A percentile compares a stretch with the other conserved stretches of the same genome.
phyloP scores from a whole-genome alignment of 1,140 invertebrate species.

The Scylla paramamosain region DNA sequence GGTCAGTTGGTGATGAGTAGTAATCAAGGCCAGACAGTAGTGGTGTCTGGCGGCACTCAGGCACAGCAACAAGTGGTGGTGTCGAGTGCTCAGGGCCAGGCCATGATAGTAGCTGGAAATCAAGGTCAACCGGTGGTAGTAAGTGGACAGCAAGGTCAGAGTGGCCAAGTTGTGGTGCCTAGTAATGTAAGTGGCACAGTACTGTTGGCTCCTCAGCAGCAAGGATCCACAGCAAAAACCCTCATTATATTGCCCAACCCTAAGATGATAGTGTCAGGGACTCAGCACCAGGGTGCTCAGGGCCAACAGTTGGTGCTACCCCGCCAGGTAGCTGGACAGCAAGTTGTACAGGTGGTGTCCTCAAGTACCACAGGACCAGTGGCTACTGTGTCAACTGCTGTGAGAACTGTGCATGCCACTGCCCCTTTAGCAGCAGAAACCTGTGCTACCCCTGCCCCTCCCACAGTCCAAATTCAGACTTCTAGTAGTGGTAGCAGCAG shows the following conservation, averaged over 20 bases:
- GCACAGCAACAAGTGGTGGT: constrained; percentile 67
- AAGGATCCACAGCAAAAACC: constrained; percentile 70
- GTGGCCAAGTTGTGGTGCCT: constrained; percentile 71
- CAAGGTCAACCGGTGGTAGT: constrained; percentile 73
- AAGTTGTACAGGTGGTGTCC: constrained; percentile 71
- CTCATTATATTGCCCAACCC: constrained; percentile 73
- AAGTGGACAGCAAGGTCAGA: constrained; percentile 66
- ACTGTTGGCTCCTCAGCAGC: constrained; percentile 69
- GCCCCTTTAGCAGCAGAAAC: constrained; percentile 40
- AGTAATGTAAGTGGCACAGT: constrained; percentile 71
- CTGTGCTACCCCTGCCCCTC: constrained; percentile 51
- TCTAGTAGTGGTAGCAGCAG: constrained; percentile 59
- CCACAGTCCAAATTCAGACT: constrained; percentile 70
- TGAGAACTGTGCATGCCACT: constrained; percentile 61
- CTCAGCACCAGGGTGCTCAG: constrained; percentile 68
- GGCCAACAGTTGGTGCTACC: constrained; percentile 72
- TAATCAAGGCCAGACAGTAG: constrained; percentile 70
- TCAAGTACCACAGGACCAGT: constrained; percentile 50
- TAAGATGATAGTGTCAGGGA: constrained; percentile 71
- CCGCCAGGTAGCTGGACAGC: constrained; percentile 66
- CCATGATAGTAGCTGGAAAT: constrained; percentile 68
- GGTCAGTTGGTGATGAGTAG: constrained; percentile 70
- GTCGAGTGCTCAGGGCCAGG: constrained; percentile 71
- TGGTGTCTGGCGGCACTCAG: constrained; percentile 62
- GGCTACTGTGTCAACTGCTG: constrained; percentile 47